These are phyloP conservation scores for Ctenodactylus gundi DNA, from an alignment of 2,113 vertebrate genomes.

Conservation along the genomic window DNA sequence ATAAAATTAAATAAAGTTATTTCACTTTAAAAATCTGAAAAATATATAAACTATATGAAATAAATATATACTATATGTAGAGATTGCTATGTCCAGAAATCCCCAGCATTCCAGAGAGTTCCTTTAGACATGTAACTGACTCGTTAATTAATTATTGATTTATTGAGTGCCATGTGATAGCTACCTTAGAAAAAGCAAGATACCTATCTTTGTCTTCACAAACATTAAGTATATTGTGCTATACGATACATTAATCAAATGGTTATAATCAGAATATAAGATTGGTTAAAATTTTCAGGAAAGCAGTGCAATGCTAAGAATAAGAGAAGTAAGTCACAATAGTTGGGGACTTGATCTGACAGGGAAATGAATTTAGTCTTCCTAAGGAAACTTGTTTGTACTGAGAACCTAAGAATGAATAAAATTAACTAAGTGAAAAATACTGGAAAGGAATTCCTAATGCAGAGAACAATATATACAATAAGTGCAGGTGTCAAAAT, in stretches of 20 bases:
- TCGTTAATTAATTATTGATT: neutral
- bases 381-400: neutral
- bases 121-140: neutral
- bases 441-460: neutral
- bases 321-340: neutral
- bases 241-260: neutral
- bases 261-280: neutral
- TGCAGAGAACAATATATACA: neutral
- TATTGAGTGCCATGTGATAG: neutral
- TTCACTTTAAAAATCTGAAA: neutral
- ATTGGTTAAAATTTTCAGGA: neutral
- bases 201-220: neutral
- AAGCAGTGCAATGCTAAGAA: neutral
- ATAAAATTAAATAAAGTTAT: neutral
- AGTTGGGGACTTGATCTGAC: neutral
- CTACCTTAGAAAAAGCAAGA: neutral
- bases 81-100: neutral
- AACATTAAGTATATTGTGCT: neutral
- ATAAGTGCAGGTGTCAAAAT: neutral
- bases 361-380: neutral
- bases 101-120: neutral
- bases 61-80: neutral
- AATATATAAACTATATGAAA: neutral
- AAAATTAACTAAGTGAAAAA: neutral
- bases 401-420: neutral